A percentile compares a stretch with the other conserved stretches of the same genome.
Evolutionary conservation across 1,140 invertebrate genomes (phyloP).

Genomic region (Leptinotarsa texana): DNA sequence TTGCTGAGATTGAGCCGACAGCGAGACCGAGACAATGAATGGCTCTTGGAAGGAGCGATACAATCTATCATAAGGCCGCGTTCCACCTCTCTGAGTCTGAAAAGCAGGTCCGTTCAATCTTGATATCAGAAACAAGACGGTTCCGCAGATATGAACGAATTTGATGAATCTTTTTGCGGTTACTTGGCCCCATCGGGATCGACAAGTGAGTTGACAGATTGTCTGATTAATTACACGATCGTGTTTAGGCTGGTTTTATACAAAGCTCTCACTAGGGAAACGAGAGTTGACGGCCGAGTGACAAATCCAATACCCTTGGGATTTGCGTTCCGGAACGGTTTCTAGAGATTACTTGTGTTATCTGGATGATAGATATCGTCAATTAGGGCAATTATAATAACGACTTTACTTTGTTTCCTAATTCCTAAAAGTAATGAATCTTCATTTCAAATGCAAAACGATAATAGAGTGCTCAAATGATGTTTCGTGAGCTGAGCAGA

Average conservation of each 20-base stretch:
- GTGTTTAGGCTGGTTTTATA: too few species aligned
- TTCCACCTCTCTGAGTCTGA: background rate
- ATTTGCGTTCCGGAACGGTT: too few species aligned
- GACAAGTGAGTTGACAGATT: background rate
- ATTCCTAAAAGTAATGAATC: too few species aligned
- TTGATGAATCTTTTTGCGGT: background rate
- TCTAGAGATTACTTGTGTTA: too few species aligned
- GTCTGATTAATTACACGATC: background rate
- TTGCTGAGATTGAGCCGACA: conserved; percentile 2
- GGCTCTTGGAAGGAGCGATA: background rate
- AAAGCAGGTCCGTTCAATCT: background rate
- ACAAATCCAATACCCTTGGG: background rate
- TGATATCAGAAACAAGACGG: conserved; percentile 2
- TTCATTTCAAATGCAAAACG: too few species aligned
- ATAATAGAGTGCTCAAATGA: too few species aligned
- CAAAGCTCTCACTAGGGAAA: too few species aligned
- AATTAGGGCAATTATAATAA: too few species aligned
- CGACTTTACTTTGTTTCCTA: too few species aligned
- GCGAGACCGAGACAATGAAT: background rate
- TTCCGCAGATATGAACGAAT: background rate
- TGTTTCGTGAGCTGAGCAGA: too few species aligned
- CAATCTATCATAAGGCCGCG: conserved; percentile 5
- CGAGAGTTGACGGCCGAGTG: background rate
- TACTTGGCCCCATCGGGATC: background rate
- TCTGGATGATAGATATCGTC: too few species aligned